Percentiles rank a stretch among this genome's conserved stretches.
Conservation (phyloP, 92 coral and sea anemone genomes). For the Porites evermanni region DNA sequence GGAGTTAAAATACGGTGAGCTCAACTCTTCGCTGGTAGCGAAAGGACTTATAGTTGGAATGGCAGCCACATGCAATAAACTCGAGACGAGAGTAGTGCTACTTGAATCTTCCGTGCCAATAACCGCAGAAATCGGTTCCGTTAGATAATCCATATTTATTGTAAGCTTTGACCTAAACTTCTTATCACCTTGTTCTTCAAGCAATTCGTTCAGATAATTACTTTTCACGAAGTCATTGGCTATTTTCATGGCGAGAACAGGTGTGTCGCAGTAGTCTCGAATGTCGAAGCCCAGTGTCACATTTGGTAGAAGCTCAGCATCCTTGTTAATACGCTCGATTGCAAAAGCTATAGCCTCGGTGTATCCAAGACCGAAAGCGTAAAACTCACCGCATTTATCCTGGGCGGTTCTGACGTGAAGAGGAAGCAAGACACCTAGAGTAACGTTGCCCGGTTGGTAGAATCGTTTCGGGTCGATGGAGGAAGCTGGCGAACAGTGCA, state of each 20-base stretch:
- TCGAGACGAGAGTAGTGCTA: slow-evolving; percentile 70
- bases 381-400: slow-evolving; percentile 74
- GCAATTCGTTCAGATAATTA: slow-evolving; percentile 58
- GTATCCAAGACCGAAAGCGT: slow-evolving; percentile 81
- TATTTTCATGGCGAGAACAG: slow-evolving; percentile 68
- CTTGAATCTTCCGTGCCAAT: slow-evolving; percentile 85
- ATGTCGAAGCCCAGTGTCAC: slow-evolving; percentile 73
- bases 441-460: slow-evolving; percentile 69
- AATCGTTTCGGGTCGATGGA: slow-evolving; percentile 38
- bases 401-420: slow-evolving; percentile 62
- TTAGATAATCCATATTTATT: slow-evolving; percentile 32
- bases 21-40: slow-evolving; percentile 84
- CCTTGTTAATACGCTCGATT: slow-evolving; percentile 65
- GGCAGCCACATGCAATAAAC: slow-evolving; percentile 75
- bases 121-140: slow-evolving; percentile 75
- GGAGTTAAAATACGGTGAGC: slow-evolving; percentile 71
- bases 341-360: slow-evolving; percentile 74
- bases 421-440: slow-evolving; percentile 75
- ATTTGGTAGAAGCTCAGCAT: slow-evolving; percentile 58
- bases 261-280: slow-evolving; percentile 80
- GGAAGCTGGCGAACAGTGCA: background rate
- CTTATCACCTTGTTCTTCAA: background rate
- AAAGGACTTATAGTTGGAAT: slow-evolving; percentile 80
- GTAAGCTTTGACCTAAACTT: background rate
- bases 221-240: slow-evolving; percentile 70